A percentile compares a stretch with the other conserved stretches of the same genome.
phyloP scores from a whole-genome alignment of 1,140 invertebrate genomes.

The Drosophila pallidifrons region DNA sequence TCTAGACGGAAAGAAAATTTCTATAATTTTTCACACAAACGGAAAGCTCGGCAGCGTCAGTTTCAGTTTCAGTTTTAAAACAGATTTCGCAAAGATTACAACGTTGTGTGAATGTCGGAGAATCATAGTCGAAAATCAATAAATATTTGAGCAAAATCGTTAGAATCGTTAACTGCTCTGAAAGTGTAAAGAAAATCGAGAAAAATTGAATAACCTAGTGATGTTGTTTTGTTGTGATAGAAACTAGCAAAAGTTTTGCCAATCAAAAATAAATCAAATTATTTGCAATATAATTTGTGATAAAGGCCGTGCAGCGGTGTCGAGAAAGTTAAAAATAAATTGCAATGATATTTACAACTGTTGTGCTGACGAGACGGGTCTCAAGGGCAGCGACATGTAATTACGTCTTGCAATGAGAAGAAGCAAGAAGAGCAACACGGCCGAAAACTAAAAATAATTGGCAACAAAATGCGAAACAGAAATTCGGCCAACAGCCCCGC shows the following conservation, averaged over 20 bases:
- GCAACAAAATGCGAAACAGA: slow-evolving; percentile 81
- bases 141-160: slow-evolving; percentile 44
- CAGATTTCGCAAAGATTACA: slow-evolving; percentile 75
- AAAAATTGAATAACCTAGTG: neutral
- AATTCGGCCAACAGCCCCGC: slow-evolving; percentile 76
- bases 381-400: slow-evolving; percentile 74
- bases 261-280: slow-evolving; percentile 30
- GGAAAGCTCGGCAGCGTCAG: slow-evolving; percentile 67
- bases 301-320: slow-evolving; percentile 43
- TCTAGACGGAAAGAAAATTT: slow-evolving; percentile 71
- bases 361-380: slow-evolving; percentile 54
- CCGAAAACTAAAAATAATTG: slow-evolving; percentile 77
- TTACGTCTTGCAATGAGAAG: slow-evolving; percentile 66
- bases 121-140: slow-evolving; percentile 58
- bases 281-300: slow-evolving; percentile 27
- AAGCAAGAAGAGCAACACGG: slow-evolving; percentile 29
- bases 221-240: neutral
- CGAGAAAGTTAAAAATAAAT: slow-evolving; percentile 63
- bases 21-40: slow-evolving; percentile 75
- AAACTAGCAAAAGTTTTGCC: neutral
- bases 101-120: slow-evolving; percentile 47
- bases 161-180: slow-evolving; percentile 17
- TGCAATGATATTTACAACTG: slow-evolving; percentile 68
- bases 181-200: neutral
- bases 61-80: slow-evolving; percentile 81